Evolutionary conservation across 2,113 vertebrate species (phyloP).

Genomic region (Sphaerodactylus townsendi): DNA sequence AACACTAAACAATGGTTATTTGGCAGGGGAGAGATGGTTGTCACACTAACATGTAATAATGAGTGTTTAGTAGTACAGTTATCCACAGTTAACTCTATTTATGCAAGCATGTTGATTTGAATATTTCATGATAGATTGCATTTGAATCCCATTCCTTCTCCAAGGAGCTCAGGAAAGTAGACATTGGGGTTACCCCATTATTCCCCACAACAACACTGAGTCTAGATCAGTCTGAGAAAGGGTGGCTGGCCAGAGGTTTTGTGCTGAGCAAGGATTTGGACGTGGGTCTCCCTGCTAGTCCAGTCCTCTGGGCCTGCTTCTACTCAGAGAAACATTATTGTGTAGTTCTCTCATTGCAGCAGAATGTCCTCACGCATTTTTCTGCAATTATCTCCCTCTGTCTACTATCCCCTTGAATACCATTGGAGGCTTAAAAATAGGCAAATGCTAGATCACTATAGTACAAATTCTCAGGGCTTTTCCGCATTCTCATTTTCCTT

Average conservation of each 20-base stretch:
- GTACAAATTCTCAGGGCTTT: too few relatives aligned
- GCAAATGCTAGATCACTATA: too few relatives aligned
- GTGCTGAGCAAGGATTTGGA: too few relatives aligned
- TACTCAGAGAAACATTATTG: too few relatives aligned
- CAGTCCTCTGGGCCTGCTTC: too few relatives aligned
- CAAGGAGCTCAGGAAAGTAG: neutral
- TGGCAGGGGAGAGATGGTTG: neutral
- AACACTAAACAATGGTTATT: neutral
- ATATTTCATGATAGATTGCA: neutral
- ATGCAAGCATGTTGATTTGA: neutral
- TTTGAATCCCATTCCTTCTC: neutral
- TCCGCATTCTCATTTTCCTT: too few relatives aligned
- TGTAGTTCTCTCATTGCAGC: too few relatives aligned
- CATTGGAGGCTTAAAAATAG: too few relatives aligned
- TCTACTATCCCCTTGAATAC: too few relatives aligned
- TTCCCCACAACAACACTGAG: neutral
- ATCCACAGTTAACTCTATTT: neutral
- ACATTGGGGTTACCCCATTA: neutral
- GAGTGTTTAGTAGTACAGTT: neutral
- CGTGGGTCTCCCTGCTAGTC: neutral
- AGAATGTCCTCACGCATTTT: too few relatives aligned
- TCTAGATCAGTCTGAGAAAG: neutral
- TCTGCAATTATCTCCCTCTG: too few relatives aligned
- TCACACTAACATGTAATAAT: neutral
- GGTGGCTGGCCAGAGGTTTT: neutral